Conservation (phyloP, 2,797 vertebrate species). For the Schizopygopsis pylzovi region DNA sequence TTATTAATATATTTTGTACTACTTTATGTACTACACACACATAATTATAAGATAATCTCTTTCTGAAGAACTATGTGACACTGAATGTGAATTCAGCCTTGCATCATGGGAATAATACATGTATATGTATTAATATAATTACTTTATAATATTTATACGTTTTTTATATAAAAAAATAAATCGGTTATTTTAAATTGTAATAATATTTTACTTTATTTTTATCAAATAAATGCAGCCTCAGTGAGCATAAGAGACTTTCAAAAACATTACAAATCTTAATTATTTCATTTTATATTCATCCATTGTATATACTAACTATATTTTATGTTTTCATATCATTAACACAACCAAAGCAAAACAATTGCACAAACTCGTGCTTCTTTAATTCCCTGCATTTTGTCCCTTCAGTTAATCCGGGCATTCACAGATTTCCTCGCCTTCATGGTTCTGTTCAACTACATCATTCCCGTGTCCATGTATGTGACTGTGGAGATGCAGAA, state of each 20-base stretch:
- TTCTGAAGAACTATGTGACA: background rate
- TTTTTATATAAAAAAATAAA: background rate
- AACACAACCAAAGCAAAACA: background rate
- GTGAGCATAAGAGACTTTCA: background rate
- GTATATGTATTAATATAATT: background rate
- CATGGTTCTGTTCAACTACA: constrained; percentile 99
- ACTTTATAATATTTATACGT: background rate
- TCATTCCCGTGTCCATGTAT: constrained; percentile 98
- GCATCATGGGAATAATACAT: background rate
- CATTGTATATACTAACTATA: background rate
- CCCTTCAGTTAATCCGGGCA: constrained; percentile 85
- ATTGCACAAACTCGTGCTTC: background rate
- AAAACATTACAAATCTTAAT: background rate
- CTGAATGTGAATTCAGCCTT: background rate
- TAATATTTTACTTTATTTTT: background rate
- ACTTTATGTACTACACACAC: background rate
- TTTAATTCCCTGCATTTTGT: background rate
- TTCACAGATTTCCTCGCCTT: constrained; percentile 98
- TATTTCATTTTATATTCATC: background rate
- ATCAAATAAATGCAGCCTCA: background rate
- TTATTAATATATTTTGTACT: background rate
- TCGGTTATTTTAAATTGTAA: background rate
- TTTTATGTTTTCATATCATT: background rate
- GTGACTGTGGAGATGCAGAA: constrained; percentile 99
- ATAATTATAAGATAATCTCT: background rate